Evolutionary conservation across 2,797 vertebrate species (phyloP).

Genomic region (Coendou prehensilis): DNA sequence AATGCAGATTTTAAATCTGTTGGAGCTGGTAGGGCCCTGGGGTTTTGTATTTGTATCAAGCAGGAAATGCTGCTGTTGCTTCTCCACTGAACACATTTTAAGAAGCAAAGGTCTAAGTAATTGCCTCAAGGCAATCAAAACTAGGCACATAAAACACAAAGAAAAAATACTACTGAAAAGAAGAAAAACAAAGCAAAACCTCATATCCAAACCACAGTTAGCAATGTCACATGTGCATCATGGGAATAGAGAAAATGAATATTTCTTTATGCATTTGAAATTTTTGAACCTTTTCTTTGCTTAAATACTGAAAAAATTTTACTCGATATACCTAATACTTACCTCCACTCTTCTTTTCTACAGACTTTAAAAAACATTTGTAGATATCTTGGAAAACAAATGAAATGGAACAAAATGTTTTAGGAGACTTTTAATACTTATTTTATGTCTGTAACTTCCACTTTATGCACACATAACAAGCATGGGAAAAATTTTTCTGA

Average conservation of each 20-base stretch:
- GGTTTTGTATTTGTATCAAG: neutral
- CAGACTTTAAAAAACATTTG: neutral
- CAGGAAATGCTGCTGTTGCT: neutral
- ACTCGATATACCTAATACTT: fast-evolving
- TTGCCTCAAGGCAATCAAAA: neutral
- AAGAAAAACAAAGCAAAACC: neutral
- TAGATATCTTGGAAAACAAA: neutral
- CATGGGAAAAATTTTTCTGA: neutral
- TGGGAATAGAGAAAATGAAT: neutral
- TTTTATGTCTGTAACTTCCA: neutral
- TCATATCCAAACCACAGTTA: neutral
- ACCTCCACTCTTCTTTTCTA: neutral
- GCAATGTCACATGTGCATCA: neutral
- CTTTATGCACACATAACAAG: neutral
- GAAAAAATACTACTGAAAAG: neutral
- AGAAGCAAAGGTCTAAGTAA: neutral
- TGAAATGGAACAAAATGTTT: neutral
- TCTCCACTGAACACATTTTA: neutral
- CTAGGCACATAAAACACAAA: neutral
- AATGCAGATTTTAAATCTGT: neutral
- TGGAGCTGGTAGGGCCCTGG: too few relatives aligned
- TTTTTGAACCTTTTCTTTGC: neutral
- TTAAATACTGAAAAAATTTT: neutral
- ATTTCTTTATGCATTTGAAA: neutral
- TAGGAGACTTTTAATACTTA: neutral